Evolutionary conservation across 1,140 invertebrate species (phyloP).

Genomic region (Philopotamus ludificatus): DNA sequence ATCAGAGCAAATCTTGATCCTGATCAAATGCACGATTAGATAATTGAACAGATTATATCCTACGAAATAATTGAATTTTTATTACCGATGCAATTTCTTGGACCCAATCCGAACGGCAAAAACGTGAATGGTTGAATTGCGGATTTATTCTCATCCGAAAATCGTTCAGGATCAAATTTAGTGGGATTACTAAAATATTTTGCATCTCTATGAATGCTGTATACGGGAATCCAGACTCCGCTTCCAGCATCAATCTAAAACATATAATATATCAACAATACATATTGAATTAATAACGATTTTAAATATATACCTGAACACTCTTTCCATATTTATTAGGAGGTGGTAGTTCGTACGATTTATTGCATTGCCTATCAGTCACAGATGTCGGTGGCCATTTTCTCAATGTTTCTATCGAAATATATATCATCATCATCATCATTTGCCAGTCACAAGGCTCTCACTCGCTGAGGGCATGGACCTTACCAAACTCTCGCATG

Average conservation of each 20-base stretch:
- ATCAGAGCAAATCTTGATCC: slow-evolving; percentile 53
- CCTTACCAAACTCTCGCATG: too few species aligned
- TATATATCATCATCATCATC: too few species aligned
- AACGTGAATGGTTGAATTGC: neutral
- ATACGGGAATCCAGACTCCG: neutral
- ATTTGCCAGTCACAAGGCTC: too few species aligned
- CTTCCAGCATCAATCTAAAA: neutral
- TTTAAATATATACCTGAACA: too few species aligned
- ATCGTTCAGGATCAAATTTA: slow-evolving; percentile 18
- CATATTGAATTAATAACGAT: too few species aligned
- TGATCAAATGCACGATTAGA: too few species aligned
- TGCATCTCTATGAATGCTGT: neutral
- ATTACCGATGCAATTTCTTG: slow-evolving; percentile 19
- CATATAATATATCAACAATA: neutral
- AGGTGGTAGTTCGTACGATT: slow-evolving; percentile 36
- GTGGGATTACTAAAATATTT: slow-evolving; percentile 10
- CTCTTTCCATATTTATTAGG: slow-evolving; percentile 26
- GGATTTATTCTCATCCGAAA: slow-evolving; percentile 18
- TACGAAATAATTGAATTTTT: slow-evolving; percentile 1
- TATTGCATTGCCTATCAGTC: slow-evolving; percentile 47
- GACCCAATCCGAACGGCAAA: slow-evolving; percentile 7
- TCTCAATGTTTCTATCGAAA: slow-evolving; percentile 59
- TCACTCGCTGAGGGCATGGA: too few species aligned
- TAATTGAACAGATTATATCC: too few species aligned
- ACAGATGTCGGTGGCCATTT: slow-evolving; percentile 56